phyloP scores from a whole-genome alignment of 2,113 vertebrate genomes.

The Spea bombifrons region DNA sequence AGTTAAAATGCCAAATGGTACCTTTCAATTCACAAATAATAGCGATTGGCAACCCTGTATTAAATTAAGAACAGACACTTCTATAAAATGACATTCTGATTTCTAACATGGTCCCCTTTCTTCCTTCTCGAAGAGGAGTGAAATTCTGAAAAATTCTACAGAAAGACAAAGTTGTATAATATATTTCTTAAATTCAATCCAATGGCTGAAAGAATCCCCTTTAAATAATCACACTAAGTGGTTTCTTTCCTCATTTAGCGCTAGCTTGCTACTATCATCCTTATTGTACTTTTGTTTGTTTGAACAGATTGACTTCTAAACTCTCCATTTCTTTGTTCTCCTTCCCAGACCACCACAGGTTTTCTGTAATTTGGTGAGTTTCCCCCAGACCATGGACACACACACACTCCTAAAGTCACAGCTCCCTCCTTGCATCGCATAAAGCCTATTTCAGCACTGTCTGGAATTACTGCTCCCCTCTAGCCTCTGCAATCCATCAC shows the following conservation, averaged over 20 bases:
- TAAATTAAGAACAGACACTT: no score
- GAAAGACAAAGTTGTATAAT: constrained; percentile 20
- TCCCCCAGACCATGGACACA: constrained; percentile 33
- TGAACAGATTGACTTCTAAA: constrained; percentile 40
- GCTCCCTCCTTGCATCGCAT: constrained; percentile 5
- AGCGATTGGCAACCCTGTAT: no score
- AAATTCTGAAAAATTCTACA: constrained; percentile 4
- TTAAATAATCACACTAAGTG: constrained; percentile 39
- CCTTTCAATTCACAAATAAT: no score
- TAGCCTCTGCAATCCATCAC: constrained; percentile 39
- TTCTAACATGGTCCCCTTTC: no score
- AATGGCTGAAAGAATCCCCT: constrained; percentile 12
- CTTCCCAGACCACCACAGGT: constrained; percentile 46
- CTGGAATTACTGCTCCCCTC: constrained; percentile 9
- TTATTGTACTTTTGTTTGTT: constrained; percentile 46
- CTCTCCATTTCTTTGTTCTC: constrained; percentile 37
- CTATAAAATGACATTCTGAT: no score
- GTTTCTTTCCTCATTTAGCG: constrained; percentile 30
- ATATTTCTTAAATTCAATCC: constrained; percentile 18
- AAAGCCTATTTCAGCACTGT: constrained; percentile 21
- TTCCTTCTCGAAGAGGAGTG: no score
- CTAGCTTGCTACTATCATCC: constrained; percentile 16
- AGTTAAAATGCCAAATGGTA: no score
- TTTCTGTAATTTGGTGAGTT: constrained; percentile 35
- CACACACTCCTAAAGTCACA: constrained; percentile 25